A percentile compares a stretch with the other conserved stretches of the same genome.
Conservation (phyloP, 2,888 invertebrate genomes). For the Meiosimyza decipiens region DNA sequence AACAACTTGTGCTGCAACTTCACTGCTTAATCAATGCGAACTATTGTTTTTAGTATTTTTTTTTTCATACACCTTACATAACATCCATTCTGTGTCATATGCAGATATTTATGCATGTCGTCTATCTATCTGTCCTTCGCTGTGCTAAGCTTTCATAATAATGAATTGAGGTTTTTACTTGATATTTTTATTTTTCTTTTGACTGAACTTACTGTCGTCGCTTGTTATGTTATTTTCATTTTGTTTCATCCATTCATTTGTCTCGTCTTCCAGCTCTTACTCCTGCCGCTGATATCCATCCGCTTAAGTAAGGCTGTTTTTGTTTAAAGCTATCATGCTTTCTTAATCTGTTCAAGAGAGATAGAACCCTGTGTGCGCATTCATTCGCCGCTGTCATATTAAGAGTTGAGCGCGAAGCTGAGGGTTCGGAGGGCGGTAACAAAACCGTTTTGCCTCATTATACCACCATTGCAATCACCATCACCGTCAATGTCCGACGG, state of each 20-base stretch:
- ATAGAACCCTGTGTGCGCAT: too few relatives aligned
- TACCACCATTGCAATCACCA: background rate
- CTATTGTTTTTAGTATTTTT: too few relatives aligned
- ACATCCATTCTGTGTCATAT: too few relatives aligned
- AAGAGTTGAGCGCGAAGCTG: conserved; percentile 14
- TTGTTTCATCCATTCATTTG: conserved; percentile 17
- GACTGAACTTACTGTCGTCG: conserved; percentile 8
- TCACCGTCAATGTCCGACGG: too few relatives aligned
- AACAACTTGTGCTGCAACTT: too few relatives aligned
- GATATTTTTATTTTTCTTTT: conserved; percentile 9
- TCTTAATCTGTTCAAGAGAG: conserved; percentile 26
- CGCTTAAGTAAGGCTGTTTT: conserved; percentile 2
- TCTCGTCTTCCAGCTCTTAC: background rate
- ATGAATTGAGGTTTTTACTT: conserved; percentile 29
- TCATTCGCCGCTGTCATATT: background rate
- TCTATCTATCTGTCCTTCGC: conserved; percentile 19
- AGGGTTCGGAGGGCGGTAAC: conserved; percentile 16
- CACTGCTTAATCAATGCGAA: too few relatives aligned
- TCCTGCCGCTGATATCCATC: background rate
- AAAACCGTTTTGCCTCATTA: conserved; percentile 28
- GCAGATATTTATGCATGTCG: conserved; percentile 22
- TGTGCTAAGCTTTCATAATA: conserved; percentile 28
- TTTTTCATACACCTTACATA: too few relatives aligned
- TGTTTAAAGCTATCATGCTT: conserved; percentile 18
- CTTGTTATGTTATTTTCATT: background rate